Conservation (phyloP, 2,797 vertebrate genomes). For the Phoeniculus purpureus region DNA sequence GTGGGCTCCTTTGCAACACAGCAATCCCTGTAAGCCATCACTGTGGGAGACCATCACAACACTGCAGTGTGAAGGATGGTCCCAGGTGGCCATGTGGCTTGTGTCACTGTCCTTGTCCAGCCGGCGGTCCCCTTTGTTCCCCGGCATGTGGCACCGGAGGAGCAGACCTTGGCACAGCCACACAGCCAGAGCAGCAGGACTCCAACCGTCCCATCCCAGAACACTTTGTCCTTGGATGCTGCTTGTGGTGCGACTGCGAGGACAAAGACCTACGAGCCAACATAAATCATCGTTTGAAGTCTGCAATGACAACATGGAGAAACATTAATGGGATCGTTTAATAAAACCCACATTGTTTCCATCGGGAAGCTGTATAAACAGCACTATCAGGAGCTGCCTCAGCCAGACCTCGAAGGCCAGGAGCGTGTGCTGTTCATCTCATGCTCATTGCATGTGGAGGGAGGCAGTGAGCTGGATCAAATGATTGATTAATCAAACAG, state of each 20-base stretch:
- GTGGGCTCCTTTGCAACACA: accelerated
- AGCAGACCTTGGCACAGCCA: neutral
- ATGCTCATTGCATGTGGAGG: neutral
- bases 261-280: conserved; percentile 64
- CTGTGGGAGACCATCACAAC: neutral
- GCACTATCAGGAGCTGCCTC: conserved; percentile 39
- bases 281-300: conserved; percentile 70
- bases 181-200: conserved; percentile 8
- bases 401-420: conserved; percentile 19
- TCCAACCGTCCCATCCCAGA: conserved; percentile 30
- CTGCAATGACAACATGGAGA: conserved; percentile 65
- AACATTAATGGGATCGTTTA: conserved; percentile 65
- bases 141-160: neutral
- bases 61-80: accelerated
- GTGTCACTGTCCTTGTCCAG: neutral
- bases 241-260: conserved; percentile 17
- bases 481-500: conserved; percentile 22
- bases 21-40: neutral
- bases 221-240: conserved; percentile 69
- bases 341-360: conserved; percentile 69
- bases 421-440: neutral
- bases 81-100: neutral
- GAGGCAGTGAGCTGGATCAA: conserved; percentile 19
- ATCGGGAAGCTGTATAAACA: conserved; percentile 60
- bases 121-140: neutral